Evolutionary conservation across 2,797 vertebrate genomes (phyloP), one percentile per base, ranked within the genome.

Genomic region (Falco biarmicus): DNA sequence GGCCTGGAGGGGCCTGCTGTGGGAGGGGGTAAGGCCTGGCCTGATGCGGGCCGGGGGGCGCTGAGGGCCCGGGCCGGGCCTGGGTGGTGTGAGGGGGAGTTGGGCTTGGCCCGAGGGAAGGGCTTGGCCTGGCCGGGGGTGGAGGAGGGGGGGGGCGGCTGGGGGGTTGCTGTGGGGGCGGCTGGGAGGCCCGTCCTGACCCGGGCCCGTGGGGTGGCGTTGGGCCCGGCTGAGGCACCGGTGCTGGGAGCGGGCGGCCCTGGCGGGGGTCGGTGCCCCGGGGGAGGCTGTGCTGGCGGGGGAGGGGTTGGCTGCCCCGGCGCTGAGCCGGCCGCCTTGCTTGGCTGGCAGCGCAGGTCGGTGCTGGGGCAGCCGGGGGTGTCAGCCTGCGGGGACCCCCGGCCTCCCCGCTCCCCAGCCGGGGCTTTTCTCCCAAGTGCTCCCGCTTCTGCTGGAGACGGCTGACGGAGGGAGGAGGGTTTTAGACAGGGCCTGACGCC

Each of bases 321-420:
- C 10, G 17, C 43, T 18, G 54, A 12, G 39, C 56, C 24, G 66
- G 68, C n/a, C 5, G 26, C 39, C 4, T 39, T 2, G 32, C 43
- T 13, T 2, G 47, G 17, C 10, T 15, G 22, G 34, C 1, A 4
- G 50, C 34, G 5, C 13, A 5, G 54, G 48, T 15, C 11, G 64
- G 13, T 17, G 68, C 45, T 16, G 66, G 43, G 37, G 15, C 17
- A 20, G 6, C 51, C 3, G 3, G 18, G 53, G 41, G 39, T 25
- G 22, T 10, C 50, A 14, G 60, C 22, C 12, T 18, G 6, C 5
- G 45, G 21, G 29, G 5, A 2, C 4, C 9, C 17, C 45, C 0
- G 9, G 21, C 32, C 39, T 48, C 32, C 45, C 51, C 9, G 20
- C 68, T 26, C 8, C 1, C 24, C 50, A 13, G 37, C 4, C 0